A percentile compares a stretch with the other conserved stretches of the same genome.
phyloP scores from a whole-genome alignment of 2,888 invertebrate species.

The Latrodectus hesperus region DNA sequence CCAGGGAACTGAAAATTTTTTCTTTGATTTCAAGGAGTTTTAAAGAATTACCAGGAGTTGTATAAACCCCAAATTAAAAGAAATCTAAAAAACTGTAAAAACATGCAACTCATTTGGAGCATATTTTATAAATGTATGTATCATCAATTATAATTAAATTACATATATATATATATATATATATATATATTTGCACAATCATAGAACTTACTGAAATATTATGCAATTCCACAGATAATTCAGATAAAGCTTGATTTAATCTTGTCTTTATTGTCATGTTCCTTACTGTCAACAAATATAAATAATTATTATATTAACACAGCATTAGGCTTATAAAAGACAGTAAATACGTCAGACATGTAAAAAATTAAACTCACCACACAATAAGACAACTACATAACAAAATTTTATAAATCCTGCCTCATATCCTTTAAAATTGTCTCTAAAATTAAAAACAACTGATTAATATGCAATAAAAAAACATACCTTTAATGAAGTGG shows the following conservation, averaged over 20 bases:
- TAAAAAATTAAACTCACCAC: conserved; percentile 24
- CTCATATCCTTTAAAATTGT: conserved; percentile 23
- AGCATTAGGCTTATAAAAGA: not conserved
- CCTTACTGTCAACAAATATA: conserved; percentile 14
- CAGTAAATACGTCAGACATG: not conserved
- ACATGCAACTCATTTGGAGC: no score
- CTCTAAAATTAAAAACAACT: conserved; percentile 13
- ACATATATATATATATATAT: no score
- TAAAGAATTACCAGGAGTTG: no score
- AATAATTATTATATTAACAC: not conserved
- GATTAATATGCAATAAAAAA: not conserved
- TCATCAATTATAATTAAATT: no score
- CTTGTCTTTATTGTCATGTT: not conserved
- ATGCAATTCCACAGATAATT: not conserved
- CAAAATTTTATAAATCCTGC: conserved; percentile 4
- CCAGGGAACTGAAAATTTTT: no score
- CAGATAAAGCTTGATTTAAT: conserved; percentile 5
- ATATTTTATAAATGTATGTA: no score
- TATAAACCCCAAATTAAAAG: no score
- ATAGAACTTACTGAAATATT: conserved; percentile 18
- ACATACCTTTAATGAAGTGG: no score
- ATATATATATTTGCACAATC: no score
- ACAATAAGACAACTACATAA: conserved; percentile 29
- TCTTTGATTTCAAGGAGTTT: no score
- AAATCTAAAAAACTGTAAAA: no score